Conservation (phyloP, 2,888 invertebrate genomes). For the Steinernema scapterisci region DNA sequence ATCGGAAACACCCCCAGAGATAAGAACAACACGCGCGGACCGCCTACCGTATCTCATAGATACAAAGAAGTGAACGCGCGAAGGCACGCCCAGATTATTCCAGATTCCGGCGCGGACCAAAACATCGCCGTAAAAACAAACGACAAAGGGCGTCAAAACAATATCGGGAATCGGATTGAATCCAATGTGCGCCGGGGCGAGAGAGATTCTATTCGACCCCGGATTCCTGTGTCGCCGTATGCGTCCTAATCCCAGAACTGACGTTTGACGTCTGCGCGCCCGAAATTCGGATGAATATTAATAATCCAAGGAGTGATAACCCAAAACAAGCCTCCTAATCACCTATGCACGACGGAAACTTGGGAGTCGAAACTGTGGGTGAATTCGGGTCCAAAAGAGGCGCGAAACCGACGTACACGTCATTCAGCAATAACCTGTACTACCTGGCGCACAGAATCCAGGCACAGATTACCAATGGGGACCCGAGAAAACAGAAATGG, state of each 20-base stretch:
- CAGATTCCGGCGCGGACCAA: not conserved
- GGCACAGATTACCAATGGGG: too few relatives aligned
- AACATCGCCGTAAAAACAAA: conserved; percentile 26
- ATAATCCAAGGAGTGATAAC: not conserved
- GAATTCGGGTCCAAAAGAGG: too few relatives aligned
- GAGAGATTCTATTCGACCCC: not conserved
- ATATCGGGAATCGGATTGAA: not conserved
- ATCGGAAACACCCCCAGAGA: too few relatives aligned
- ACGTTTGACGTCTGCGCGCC: too few relatives aligned
- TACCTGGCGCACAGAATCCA: too few relatives aligned
- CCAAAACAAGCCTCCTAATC: not conserved
- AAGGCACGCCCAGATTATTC: not conserved
- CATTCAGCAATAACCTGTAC: not conserved
- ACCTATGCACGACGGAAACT: conserved; percentile 2
- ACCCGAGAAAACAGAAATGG: too few relatives aligned
- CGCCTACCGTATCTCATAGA: too few relatives aligned
- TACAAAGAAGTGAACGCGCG: too few relatives aligned
- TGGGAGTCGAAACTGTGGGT: not conserved
- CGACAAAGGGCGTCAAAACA: conserved; percentile 5
- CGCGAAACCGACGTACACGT: not conserved
- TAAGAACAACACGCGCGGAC: too few relatives aligned
- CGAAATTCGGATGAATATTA: conserved; percentile 8
- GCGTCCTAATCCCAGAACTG: too few relatives aligned
- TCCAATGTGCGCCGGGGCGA: not conserved
- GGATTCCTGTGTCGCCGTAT: too few relatives aligned